Percentiles rank a stretch among this genome's conserved stretches.
Evolutionary conservation across 2,797 vertebrate genomes (phyloP).

Genomic region (Monodelphis domestica): DNA sequence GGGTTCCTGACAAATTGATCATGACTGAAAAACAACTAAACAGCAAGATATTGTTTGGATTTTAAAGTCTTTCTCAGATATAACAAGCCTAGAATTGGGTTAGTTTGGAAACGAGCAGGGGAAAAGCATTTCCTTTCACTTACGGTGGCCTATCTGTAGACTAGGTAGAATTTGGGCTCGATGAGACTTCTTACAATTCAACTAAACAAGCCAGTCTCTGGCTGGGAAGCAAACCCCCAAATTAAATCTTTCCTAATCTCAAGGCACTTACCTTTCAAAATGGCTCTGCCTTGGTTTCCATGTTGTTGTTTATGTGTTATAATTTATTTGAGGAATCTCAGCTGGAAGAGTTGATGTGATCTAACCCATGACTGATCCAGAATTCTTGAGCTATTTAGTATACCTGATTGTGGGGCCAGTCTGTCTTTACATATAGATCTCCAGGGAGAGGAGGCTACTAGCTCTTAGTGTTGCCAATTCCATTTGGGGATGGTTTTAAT

Average conservation of each 20-base stretch:
- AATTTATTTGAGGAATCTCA: constrained; percentile 8
- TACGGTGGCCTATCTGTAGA: background rate
- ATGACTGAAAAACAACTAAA: background rate
- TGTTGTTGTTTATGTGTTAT: background rate
- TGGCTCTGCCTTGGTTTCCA: background rate
- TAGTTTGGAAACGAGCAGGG: constrained; percentile 1
- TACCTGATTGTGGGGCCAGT: background rate
- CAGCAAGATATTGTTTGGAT: constrained; percentile 41
- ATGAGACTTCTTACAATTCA: background rate
- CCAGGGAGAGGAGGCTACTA: background rate
- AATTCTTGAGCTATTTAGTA: too few relatives aligned
- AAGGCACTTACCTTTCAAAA: background rate
- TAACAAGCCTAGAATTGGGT: constrained; percentile 48
- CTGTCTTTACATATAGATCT: background rate
- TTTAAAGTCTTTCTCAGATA: constrained; percentile 43
- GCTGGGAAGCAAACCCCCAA: background rate
- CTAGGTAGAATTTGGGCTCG: background rate
- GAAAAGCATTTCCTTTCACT: background rate
- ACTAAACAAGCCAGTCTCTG: background rate
- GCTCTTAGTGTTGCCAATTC: background rate
- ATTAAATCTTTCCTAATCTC: background rate
- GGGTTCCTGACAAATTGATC: background rate
- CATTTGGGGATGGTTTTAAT: background rate
- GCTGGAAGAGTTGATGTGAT: background rate
- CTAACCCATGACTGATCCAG: background rate